Base-by-base conservation (phyloP, 2,888 invertebrate species). In the Omphaloscelis lunosa region DNA sequence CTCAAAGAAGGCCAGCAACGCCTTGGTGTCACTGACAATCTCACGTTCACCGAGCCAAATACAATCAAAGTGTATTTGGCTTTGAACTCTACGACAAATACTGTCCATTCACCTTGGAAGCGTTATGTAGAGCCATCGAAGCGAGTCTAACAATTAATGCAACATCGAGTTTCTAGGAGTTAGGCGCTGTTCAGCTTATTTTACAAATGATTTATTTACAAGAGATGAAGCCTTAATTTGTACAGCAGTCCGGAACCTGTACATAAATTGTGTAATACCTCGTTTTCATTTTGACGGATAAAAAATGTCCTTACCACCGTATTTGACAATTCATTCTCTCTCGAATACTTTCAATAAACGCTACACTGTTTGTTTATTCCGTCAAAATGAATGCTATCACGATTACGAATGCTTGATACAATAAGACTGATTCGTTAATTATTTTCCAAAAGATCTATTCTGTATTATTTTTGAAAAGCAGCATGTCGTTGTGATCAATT, bases 41-140 rank as follows among this genome's bases (percentile, higher is more conserved):
- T n/a, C n/a, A n/a, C n/a, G n/a, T n/a, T n/a, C n/a, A n/a, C n/a
- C n/a, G n/a, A n/a, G n/a, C n/a, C n/a, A n/a, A n/a, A n/a, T n/a
- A n/a, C n/a, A n/a, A n/a, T n/a, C n/a, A n/a, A n/a, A n/a, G n/a
- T n/a, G n/a, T 75, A 15, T 67, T 20, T 41, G 79, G 48, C 72
- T 79, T 61, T 1, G 12, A 75, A 73, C 67, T 82, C 87, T 85
- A 87, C 79, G 74, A 83, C 77, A 83, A 85, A 87, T 85, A 88
- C 80, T 89, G 89, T 92, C 91, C 94, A 95, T 95, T 93, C 95
- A 93, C 92, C 93, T 89, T 88, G 85, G 85, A 95, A 94, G 94
- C 95, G 90, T 91, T 94, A 91, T 88, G 84, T 83, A 92, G 90
- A 91, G 92, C 92, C 89, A 86, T 86, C 61, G 82, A 89, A 90